Evolutionary conservation across 2,888 invertebrate genomes (phyloP).

Genomic region (Diaprepes abbreviatus): DNA sequence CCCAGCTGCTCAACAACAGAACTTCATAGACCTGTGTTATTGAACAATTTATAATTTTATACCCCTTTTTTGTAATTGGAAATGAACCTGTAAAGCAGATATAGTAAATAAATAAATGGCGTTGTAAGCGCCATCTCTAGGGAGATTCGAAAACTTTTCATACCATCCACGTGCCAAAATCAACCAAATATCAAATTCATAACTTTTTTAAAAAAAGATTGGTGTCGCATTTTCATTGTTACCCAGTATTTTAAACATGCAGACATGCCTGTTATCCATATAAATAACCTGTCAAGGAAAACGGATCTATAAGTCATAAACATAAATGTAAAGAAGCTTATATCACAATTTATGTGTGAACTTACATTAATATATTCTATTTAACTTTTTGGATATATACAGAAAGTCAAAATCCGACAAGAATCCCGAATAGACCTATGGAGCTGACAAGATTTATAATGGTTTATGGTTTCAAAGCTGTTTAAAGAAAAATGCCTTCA

Average conservation of each 20-base stretch:
- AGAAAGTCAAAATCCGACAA: constrained; percentile 14
- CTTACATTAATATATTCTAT: constrained; percentile 13
- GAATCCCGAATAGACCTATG: not conserved
- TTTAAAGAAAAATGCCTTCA: constrained; percentile 6
- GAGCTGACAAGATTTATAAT: constrained; percentile 21
- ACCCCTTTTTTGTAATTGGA: no score
- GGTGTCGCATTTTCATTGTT: no score
- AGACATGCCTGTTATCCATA: not conserved
- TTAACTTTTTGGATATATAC: constrained; percentile 3
- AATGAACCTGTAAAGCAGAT: no score
- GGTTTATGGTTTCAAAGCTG: constrained; percentile 12
- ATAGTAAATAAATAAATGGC: no score
- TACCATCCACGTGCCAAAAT: no score
- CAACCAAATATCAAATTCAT: no score
- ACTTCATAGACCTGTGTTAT: no score
- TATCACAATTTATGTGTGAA: constrained; percentile 11
- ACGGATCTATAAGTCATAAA: constrained; percentile 7
- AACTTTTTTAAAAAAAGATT: no score
- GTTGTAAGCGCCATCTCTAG: no score
- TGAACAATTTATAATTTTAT: no score
- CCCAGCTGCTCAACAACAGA: no score
- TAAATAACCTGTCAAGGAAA: not conserved
- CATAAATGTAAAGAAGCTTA: constrained; percentile 9
- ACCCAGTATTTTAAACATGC: not conserved
- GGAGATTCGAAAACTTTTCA: no score